Evolutionary conservation across 2,113 vertebrate genomes (phyloP).

Genomic region (Petaurus breviceps): DNA sequence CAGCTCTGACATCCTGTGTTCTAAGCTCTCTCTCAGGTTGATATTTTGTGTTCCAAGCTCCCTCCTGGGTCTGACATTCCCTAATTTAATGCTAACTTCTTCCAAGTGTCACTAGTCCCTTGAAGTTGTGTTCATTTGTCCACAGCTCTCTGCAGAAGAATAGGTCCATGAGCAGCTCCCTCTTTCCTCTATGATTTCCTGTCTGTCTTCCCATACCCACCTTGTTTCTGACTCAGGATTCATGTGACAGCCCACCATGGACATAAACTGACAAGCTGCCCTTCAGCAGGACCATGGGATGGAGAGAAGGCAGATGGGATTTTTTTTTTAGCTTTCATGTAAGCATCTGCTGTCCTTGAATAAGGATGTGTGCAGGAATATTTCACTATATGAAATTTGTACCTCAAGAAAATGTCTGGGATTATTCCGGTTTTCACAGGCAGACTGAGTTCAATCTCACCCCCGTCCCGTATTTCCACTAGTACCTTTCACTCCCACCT

Average conservation of each 20-base stretch:
- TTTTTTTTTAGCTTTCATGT: conserved; percentile 54
- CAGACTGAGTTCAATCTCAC: neutral
- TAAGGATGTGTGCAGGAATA: conserved; percentile 35
- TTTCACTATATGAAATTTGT: conserved; percentile 45
- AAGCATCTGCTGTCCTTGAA: conserved; percentile 63
- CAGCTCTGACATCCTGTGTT: neutral
- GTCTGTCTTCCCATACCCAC: conserved; percentile 19
- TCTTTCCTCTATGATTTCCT: neutral
- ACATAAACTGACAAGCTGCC: conserved; percentile 62
- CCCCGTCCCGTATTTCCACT: neutral
- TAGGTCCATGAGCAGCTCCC: neutral
- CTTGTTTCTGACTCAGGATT: conserved; percentile 66
- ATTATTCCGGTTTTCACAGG: neutral
- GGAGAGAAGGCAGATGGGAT: conserved; percentile 58
- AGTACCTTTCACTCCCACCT: neutral
- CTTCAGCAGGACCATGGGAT: conserved; percentile 32
- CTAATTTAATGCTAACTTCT: neutral
- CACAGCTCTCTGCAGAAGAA: neutral
- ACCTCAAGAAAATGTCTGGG: conserved; percentile 53
- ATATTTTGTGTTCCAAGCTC: neutral
- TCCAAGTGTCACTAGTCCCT: neutral
- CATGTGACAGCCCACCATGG: conserved; percentile 42
- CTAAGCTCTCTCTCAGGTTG: neutral
- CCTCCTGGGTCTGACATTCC: neutral
- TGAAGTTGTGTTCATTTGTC: neutral